These are phyloP conservation scores for Trematocara macrostoma DNA, from an alignment of 2,113 vertebrate species.

Conservation along the genomic window DNA sequence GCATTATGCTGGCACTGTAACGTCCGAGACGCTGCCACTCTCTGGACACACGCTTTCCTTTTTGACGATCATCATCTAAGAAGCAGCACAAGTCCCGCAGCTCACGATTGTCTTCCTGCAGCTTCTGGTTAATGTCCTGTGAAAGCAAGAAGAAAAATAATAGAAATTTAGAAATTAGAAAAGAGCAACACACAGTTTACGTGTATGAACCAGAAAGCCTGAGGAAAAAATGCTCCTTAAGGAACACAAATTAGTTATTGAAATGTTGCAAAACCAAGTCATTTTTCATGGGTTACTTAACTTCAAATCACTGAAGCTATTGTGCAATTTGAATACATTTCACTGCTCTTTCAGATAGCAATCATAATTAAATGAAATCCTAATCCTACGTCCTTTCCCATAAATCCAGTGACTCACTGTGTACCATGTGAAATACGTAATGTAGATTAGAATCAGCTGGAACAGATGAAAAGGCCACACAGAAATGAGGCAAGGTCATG, in stretches of 20 bases:
- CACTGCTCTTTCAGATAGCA: constrained; percentile 25
- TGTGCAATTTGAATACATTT: constrained; percentile 23
- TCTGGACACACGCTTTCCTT: constrained; percentile 91
- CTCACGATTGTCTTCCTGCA: constrained; percentile 97
- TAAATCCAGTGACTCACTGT: constrained; percentile 12
- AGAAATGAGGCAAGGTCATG: not conserved
- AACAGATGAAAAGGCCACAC: not conserved
- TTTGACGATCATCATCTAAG: constrained; percentile 94
- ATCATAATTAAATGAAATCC: constrained; percentile 41
- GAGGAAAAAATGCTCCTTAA: fast-evolving
- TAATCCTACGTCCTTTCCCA: constrained; percentile 17
- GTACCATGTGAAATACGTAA: not conserved
- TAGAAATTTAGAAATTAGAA: not conserved
- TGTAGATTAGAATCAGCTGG: not conserved
- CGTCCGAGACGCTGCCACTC: constrained; percentile 96
- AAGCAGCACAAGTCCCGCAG: constrained; percentile 96
- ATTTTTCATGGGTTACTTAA: not conserved
- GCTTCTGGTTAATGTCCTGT: constrained; percentile 96
- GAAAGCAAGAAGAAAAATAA: not conserved
- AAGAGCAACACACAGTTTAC: not conserved
- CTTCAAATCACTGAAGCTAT: not conserved
- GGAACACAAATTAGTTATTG: not conserved
- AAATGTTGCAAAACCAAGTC: not conserved
- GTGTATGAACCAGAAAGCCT: not conserved
- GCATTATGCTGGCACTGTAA: constrained; percentile 91